Evolutionary conservation across 2,888 invertebrate species (phyloP).

Genomic region (Caradrina kadenii): DNA sequence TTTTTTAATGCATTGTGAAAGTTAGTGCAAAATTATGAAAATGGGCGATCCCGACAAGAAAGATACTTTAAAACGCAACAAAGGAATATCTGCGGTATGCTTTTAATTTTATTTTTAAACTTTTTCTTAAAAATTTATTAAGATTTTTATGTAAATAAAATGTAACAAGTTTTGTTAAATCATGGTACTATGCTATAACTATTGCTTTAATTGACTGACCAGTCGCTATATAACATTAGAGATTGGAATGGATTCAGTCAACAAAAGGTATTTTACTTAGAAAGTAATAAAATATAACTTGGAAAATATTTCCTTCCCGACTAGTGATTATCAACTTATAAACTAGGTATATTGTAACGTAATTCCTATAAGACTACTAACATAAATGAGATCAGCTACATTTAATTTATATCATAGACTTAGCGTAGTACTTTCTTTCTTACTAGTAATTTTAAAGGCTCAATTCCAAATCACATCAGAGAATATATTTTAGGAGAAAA

Average conservation of each 20-base stretch:
- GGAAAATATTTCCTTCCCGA: too few species aligned
- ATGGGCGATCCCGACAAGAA: slow-evolving; percentile 43
- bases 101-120: not conserved
- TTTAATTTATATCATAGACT: too few species aligned
- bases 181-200: not conserved
- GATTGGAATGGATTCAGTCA: too few species aligned
- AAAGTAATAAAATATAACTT: not conserved
- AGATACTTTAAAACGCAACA: slow-evolving; percentile 22
- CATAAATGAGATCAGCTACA: too few species aligned
- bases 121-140: not conserved
- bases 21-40: slow-evolving; percentile 14
- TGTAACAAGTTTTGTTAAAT: not conserved
- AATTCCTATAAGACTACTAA: too few species aligned
- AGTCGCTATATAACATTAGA: not conserved
- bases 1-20: not conserved
- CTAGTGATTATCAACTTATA: too few species aligned
- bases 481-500: too few species aligned
- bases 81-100: slow-evolving; percentile 39
- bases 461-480: too few species aligned
- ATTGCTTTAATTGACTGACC: not conserved
- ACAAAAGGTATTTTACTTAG: not conserved
- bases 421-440: too few species aligned
- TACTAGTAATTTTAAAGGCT: too few species aligned
- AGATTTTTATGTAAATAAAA: not conserved
- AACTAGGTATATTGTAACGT: too few species aligned